phyloP scores from a whole-genome alignment of 2,113 vertebrate genomes.

The Bungarus multicinctus region DNA sequence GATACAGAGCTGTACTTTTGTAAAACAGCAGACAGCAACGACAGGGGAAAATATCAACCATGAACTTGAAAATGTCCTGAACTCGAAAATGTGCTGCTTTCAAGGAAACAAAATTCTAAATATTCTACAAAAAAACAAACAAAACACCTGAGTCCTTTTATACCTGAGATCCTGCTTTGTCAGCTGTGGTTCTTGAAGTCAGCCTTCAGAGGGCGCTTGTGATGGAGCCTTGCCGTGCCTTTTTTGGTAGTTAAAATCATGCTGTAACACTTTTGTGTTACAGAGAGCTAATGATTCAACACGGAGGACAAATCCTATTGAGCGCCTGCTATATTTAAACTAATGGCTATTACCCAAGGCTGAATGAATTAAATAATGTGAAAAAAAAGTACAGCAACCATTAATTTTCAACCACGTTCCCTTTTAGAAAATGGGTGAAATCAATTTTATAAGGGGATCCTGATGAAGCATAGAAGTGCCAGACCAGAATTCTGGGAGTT shows the following conservation, averaged over 20 bases:
- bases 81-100: background rate
- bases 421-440: background rate
- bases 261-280: background rate
- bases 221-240: conserved; percentile 27
- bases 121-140: background rate
- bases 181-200: background rate
- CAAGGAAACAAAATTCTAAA: background rate
- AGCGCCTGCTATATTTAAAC: background rate
- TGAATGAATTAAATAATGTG: background rate
- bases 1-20: background rate
- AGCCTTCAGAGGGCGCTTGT: conserved; percentile 63
- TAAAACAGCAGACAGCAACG: background rate
- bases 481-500: background rate
- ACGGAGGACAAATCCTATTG: background rate
- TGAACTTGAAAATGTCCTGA: background rate
- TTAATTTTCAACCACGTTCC: background rate
- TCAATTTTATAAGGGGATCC: background rate
- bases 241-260: background rate
- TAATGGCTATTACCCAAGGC: background rate
- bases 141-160: background rate
- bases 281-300: background rate
- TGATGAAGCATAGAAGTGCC: background rate
- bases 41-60: background rate
- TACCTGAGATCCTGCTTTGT: background rate
- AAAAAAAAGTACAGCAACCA: background rate